Conservation (phyloP, 2,888 invertebrate species). For the Agrochola lota region DNA sequence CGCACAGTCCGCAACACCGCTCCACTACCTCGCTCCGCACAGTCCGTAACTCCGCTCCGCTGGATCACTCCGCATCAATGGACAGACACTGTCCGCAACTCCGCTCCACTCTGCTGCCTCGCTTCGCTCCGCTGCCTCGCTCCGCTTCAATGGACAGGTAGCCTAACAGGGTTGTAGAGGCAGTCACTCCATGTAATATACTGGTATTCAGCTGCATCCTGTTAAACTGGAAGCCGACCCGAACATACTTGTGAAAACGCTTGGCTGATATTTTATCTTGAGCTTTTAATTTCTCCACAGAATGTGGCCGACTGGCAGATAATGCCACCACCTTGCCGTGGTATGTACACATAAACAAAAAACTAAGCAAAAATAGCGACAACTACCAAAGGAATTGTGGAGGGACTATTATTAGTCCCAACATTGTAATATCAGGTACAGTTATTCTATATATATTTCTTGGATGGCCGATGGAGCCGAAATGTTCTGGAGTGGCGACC, state of each 20-base stretch:
- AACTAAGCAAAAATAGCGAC: too few relatives aligned
- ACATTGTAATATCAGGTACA: slow-evolving; percentile 45
- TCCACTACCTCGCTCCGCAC: too few relatives aligned
- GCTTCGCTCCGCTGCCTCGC: too few relatives aligned
- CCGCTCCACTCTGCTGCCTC: too few relatives aligned
- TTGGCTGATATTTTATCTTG: not conserved
- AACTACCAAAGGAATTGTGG: slow-evolving; percentile 1
- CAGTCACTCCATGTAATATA: not conserved
- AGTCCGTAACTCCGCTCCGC: too few relatives aligned
- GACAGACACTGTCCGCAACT: too few relatives aligned
- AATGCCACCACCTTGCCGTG: slow-evolving; percentile 32
- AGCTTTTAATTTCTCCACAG: slow-evolving; percentile 19
- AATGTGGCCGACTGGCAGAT: slow-evolving; percentile 40
- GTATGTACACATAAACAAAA: slow-evolving; percentile 23
- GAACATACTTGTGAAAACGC: not conserved
- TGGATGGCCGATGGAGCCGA: too few relatives aligned
- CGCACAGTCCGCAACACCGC: too few relatives aligned
- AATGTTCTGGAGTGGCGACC: too few relatives aligned
- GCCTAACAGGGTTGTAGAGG: not conserved
- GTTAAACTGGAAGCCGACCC: not conserved
- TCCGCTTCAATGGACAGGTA: too few relatives aligned
- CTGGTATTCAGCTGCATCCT: not conserved
- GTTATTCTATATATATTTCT: not conserved
- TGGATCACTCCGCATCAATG: too few relatives aligned
- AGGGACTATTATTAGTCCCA: slow-evolving; percentile 35